Percentiles rank a stretch among this genome's conserved stretches.
These are phyloP conservation scores for Moxostoma hubbsi DNA, from an alignment of 2,797 vertebrate species.

Conservation along the genomic window DNA sequence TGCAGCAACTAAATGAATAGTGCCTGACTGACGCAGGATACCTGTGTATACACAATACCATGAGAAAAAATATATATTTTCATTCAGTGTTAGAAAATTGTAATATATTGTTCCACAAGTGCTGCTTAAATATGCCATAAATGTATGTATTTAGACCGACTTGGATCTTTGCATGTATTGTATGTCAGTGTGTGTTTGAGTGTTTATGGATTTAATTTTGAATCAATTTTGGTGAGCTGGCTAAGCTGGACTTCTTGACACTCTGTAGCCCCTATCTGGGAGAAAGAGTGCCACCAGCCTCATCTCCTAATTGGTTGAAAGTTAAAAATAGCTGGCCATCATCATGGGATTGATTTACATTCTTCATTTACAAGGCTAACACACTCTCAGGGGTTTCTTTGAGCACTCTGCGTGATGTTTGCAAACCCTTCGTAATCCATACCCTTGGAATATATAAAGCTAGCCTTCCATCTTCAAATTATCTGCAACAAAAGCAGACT, in stretches of 20 bases:
- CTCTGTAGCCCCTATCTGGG: background rate
- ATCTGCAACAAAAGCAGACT: too few species aligned
- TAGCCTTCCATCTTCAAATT: too few species aligned
- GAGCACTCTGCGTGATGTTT: constrained; percentile 21
- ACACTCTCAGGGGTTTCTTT: constrained; percentile 51
- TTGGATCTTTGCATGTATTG: background rate
- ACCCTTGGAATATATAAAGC: background rate
- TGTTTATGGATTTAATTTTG: constrained; percentile 23
- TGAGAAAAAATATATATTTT: too few species aligned
- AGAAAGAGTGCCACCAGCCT: constrained; percentile 13
- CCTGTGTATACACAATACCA: background rate
- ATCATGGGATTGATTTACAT: constrained; percentile 68
- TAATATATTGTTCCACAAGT: background rate
- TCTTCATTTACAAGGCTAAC: constrained; percentile 71
- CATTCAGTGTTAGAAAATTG: too few species aligned
- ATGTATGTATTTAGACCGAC: background rate
- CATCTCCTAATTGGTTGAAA: constrained; percentile 68
- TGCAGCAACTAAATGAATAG: background rate
- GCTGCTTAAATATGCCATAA: background rate
- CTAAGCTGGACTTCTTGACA: constrained; percentile 38
- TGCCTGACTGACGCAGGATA: background rate
- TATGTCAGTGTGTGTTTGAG: too few species aligned
- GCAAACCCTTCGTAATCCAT: constrained; percentile 7
- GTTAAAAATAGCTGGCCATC: constrained; percentile 70
- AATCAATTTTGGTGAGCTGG: background rate